Percentiles rank a stretch among this genome's conserved stretches.
Conservation (phyloP, 2,888 invertebrate species). For the Alcis repandata region DNA sequence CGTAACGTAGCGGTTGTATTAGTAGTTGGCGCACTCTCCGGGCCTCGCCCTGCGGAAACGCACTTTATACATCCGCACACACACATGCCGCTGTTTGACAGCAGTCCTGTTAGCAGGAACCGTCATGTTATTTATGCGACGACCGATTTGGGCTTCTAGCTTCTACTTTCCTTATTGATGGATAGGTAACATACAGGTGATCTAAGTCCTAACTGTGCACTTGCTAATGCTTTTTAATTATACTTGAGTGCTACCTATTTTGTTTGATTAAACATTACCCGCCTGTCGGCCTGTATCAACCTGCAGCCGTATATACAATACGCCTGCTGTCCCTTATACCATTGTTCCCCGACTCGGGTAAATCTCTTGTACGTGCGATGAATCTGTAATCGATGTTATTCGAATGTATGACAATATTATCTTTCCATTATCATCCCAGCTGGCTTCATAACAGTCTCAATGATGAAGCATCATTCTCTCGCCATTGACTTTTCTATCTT, state of each 20-base stretch:
- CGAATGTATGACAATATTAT: neutral
- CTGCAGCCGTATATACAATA: too few species aligned
- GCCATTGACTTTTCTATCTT: slow-evolving; percentile 2
- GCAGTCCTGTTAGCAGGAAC: slow-evolving; percentile 31
- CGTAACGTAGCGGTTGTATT: slow-evolving; percentile 44
- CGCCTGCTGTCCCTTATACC: too few species aligned
- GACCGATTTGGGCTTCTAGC: slow-evolving; percentile 1
- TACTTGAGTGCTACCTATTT: too few species aligned
- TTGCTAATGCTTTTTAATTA: neutral
- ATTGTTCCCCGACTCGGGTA: too few species aligned
- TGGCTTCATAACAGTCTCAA: neutral
- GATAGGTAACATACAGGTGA: neutral
- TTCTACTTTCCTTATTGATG: slow-evolving; percentile 5
- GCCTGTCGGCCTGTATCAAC: too few species aligned
- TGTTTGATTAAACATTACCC: too few species aligned
- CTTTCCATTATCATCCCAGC: neutral
- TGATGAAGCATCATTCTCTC: neutral
- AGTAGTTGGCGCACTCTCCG: slow-evolving; percentile 57
- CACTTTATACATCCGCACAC: slow-evolving; percentile 57
- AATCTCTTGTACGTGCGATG: too few species aligned
- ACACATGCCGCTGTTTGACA: slow-evolving; percentile 17
- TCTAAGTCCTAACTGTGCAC: neutral
- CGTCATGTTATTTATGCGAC: slow-evolving; percentile 6
- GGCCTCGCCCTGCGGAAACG: slow-evolving; percentile 55
- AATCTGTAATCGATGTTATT: too few species aligned